Base-by-base conservation (phyloP, 2,888 invertebrate genomes). In the Sarcophaga variegata region DNA sequence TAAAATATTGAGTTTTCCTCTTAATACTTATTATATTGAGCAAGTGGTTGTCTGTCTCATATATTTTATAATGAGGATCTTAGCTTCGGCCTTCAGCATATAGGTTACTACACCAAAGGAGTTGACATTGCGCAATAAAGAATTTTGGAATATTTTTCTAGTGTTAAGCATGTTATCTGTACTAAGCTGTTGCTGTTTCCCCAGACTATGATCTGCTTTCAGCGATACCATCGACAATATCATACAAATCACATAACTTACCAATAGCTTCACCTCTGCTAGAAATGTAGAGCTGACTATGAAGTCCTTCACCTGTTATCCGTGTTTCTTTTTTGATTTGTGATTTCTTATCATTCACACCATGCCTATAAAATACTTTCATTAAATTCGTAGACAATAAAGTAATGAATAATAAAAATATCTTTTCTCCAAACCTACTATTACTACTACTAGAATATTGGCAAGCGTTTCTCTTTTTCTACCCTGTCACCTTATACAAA, bases 141-240 rank as follows among this genome's bases (percentile, higher is more conserved):
- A 90, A 79, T 93, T 92, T 80, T 92, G 93, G 88, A 93, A 93
- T 84, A 93, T 92, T 89, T 92, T 92, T 37, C n/a, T n/a, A n/a
- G n/a, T n/a, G n/a, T n/a, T n/a, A n/a, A n/a, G n/a, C n/a, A n/a
- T n/a, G n/a, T n/a, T n/a, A n/a, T n/a, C n/a, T n/a, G n/a, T n/a
- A n/a, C n/a, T n/a, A n/a, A n/a, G 20, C 20, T 20, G 20, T 20
- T 20, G 20, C 20, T 20, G 93, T 92, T 69, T 92, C 83, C 92
- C 92, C 8, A 92, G 87, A 10, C 2, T 3, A 72, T 91, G 92
- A 83, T 92, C 93, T 86, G 90, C 91, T 79, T 92, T 82, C 17
- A 77, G 83, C 20, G 3, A 64, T 25, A 11, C 64, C 64, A 25
- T 64, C 25, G 10, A 64, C 64, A 25, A 12, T 10, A 12, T 25